Conservation (phyloP, 2,888 invertebrate genomes). For the Rhagium mordax region DNA sequence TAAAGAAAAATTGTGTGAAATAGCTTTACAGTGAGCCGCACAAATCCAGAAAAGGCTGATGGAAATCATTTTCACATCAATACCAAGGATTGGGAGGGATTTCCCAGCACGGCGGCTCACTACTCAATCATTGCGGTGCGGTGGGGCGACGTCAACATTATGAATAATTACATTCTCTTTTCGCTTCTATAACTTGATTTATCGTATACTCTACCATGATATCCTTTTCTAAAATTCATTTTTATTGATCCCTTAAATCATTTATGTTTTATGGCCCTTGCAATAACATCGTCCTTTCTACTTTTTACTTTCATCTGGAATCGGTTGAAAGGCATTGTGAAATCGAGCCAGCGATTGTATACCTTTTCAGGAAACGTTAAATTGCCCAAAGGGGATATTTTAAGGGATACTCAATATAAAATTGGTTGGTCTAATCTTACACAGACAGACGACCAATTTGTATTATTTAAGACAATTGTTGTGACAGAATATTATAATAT, state of each 20-base stretch:
- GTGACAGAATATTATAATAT: too few relatives aligned
- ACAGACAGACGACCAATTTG: too few relatives aligned
- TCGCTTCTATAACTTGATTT: constrained; percentile 49
- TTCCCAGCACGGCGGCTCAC: constrained; percentile 29
- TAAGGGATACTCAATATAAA: background rate
- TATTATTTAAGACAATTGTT: too few relatives aligned
- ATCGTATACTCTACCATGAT: constrained; percentile 38
- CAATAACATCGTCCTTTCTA: constrained; percentile 43
- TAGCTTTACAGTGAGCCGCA: constrained; percentile 13
- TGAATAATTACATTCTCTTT: constrained; percentile 49
- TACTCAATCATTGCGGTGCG: constrained; percentile 32
- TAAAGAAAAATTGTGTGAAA: constrained; percentile 9
- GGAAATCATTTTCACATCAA: constrained; percentile 44
- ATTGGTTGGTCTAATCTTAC: too few relatives aligned
- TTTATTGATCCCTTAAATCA: constrained; percentile 50
- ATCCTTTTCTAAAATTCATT: constrained; percentile 48
- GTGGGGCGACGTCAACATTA: constrained; percentile 43
- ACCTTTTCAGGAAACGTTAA: constrained; percentile 11
- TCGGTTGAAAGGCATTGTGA: constrained; percentile 16
- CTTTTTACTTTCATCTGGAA: constrained; percentile 45
- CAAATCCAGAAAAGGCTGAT: constrained; percentile 30
- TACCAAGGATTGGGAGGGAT: constrained; percentile 36
- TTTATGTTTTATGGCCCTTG: constrained; percentile 42
- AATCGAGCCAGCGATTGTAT: constrained; percentile 2
- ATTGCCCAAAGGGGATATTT: constrained; percentile 3